Conservation (phyloP, 2,797 vertebrate genomes). For the Gallinago stenura region DNA sequence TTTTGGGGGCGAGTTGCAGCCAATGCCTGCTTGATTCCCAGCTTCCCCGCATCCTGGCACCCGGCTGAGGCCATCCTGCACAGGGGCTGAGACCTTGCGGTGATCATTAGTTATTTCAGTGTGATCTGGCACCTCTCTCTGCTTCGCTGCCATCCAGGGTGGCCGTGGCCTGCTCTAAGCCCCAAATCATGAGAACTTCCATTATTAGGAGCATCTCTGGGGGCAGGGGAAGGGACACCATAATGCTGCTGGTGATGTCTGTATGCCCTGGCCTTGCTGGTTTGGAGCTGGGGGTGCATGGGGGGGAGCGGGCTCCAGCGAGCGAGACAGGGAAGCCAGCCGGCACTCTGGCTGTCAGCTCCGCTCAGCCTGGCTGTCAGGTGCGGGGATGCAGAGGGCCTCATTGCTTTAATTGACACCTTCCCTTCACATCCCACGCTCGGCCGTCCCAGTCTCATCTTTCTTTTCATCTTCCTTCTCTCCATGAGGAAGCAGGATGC, state of each 20-base stretch:
- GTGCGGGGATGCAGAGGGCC: conserved; percentile 66
- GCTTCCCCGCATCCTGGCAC: neutral
- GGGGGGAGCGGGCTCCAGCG: conserved; percentile 61
- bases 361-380: conserved; percentile 89
- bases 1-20: neutral
- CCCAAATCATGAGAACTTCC: conserved; percentile 82
- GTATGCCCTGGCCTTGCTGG: conserved; percentile 52
- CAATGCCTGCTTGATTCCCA: neutral
- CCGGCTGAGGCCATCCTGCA: neutral
- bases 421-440: conserved; percentile 77
- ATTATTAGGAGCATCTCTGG: conserved; percentile 87
- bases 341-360: conserved; percentile 88
- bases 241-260: conserved; percentile 57
- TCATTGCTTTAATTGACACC: conserved; percentile 94
- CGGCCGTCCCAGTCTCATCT: conserved; percentile 27
- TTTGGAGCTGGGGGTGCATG: conserved; percentile 60
- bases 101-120: neutral
- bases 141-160: conserved; percentile 73
- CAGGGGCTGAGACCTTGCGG: neutral
- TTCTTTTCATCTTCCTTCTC: conserved; percentile 45
- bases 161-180: conserved; percentile 77
- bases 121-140: neutral
- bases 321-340: conserved; percentile 79
- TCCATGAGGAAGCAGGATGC: neutral
- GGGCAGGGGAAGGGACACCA: conserved; percentile 75